Conservation (phyloP, 2,888 invertebrate species). For the Acheta domesticus region DNA sequence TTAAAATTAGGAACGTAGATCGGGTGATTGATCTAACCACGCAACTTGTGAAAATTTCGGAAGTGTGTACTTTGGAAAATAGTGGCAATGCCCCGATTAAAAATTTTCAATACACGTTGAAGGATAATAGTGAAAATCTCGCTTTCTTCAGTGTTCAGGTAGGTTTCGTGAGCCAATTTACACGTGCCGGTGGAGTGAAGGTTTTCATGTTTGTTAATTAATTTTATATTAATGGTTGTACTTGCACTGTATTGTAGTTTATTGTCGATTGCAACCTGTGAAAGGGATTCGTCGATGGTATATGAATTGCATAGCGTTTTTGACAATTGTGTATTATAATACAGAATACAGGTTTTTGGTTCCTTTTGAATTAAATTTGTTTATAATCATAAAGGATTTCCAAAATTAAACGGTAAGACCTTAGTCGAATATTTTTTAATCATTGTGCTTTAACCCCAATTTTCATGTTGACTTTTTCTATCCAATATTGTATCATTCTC, state of each 20-base stretch:
- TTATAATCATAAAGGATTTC: too few relatives aligned
- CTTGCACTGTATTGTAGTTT: not conserved
- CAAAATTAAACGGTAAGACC: too few relatives aligned
- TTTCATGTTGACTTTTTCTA: too few relatives aligned
- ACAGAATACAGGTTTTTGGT: too few relatives aligned
- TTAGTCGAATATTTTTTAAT: too few relatives aligned
- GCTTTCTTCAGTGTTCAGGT: slow-evolving; percentile 68
- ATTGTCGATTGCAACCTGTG: not conserved
- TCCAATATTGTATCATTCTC: too few relatives aligned
- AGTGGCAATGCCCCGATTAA: slow-evolving; percentile 67
- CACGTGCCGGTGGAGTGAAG: not conserved
- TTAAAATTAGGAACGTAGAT: slow-evolving; percentile 72
- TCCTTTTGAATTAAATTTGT: too few relatives aligned
- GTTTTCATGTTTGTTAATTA: not conserved
- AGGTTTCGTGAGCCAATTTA: not conserved
- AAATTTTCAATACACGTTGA: slow-evolving; percentile 68
- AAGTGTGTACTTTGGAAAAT: slow-evolving; percentile 81
- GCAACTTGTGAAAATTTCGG: slow-evolving; percentile 80
- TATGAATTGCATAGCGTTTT: too few relatives aligned
- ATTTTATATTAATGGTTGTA: not conserved
- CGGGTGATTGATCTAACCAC: slow-evolving; percentile 81
- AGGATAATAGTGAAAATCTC: slow-evolving; percentile 60
- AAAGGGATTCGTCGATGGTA: too few relatives aligned
- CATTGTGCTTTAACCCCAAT: too few relatives aligned
- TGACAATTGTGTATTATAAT: too few relatives aligned